A percentile compares a stretch with the other conserved stretches of the same genome.
Conservation (phyloP, 2,888 invertebrate species). For the Selenia dentaria region DNA sequence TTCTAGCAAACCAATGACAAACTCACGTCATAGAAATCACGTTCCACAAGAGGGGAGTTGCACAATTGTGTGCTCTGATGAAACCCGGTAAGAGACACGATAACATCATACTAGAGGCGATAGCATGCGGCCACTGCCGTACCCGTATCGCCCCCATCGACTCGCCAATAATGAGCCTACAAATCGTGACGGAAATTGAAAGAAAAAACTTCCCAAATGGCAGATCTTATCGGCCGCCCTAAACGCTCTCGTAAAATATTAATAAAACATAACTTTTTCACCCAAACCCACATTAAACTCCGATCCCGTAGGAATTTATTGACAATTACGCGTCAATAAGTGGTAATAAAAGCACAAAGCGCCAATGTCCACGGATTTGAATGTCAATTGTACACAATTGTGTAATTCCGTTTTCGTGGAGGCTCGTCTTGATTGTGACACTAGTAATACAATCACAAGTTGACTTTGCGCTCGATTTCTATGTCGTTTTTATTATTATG, state of each 20-base stretch:
- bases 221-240: constrained; percentile 79
- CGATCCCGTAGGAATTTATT: constrained; percentile 83
- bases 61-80: constrained; percentile 76
- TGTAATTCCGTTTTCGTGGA: constrained; percentile 81
- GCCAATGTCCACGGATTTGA: constrained; percentile 82
- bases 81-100: constrained; percentile 79
- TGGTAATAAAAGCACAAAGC: constrained; percentile 83
- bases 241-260: constrained; percentile 85
- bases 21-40: constrained; percentile 68
- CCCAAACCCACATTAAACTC: constrained; percentile 84
- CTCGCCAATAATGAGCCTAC: constrained; percentile 80
- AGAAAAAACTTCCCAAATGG: constrained; percentile 82
- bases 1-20: no score
- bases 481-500: constrained; percentile 71
- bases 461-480: constrained; percentile 73
- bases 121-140: constrained; percentile 70
- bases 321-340: constrained; percentile 84
- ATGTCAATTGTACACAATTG: constrained; percentile 84
- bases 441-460: constrained; percentile 77
- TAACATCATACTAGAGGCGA: constrained; percentile 70
- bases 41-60: constrained; percentile 64
- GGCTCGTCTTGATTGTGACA: constrained; percentile 78
- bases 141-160: constrained; percentile 82
- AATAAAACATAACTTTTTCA: constrained; percentile 85
- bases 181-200: constrained; percentile 85